Percentiles rank a stretch among this genome's conserved stretches.
phyloP scores from a whole-genome alignment of 2,113 vertebrate species.

The Cinclus cinclus region DNA sequence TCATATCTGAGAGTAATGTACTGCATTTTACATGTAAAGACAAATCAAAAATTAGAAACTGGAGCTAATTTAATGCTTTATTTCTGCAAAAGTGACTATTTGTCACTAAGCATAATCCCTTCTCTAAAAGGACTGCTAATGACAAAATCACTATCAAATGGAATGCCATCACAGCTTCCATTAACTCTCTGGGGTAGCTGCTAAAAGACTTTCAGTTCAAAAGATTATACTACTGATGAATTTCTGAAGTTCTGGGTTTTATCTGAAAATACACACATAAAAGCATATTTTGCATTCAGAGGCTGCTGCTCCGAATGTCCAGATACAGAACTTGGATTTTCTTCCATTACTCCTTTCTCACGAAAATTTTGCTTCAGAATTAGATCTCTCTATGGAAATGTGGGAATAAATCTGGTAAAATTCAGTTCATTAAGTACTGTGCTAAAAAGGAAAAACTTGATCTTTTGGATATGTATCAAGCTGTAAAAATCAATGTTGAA shows the following conservation, averaged over 20 bases:
- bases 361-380: background rate
- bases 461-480: background rate
- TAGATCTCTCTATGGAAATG: background rate
- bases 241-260: background rate
- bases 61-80: background rate
- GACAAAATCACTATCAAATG: background rate
- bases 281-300: background rate
- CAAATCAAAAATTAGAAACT: constrained; percentile 1
- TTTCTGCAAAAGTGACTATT: background rate
- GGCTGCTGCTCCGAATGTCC: background rate
- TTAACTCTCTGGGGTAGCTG: background rate
- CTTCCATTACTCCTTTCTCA: background rate
- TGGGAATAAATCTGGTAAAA: background rate
- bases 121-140: background rate
- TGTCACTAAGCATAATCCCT: background rate
- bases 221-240: background rate
- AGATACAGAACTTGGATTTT: background rate
- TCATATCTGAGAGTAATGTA: background rate
- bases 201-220: background rate
- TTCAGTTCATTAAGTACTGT: background rate
- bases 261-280: background rate
- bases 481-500: background rate
- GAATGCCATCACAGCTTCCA: background rate
- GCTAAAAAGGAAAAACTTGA: background rate
- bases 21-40: background rate